Conservation (phyloP, 2,113 vertebrate species). For the Muntiacus reevesi region DNA sequence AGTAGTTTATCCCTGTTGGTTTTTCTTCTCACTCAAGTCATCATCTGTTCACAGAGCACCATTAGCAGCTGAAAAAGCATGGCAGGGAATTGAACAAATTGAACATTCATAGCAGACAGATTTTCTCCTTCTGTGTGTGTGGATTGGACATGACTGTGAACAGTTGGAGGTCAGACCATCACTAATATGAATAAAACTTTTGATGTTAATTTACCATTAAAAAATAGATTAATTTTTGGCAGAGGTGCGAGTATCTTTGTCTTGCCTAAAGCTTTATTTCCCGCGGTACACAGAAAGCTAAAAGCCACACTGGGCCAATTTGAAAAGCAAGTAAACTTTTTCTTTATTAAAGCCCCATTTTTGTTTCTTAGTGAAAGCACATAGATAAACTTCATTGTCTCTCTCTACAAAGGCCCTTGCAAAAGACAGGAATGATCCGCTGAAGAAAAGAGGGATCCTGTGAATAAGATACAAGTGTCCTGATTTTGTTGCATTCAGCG, state of each 20-base stretch:
- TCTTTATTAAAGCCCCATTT: constrained; percentile 63
- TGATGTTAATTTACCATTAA: constrained; percentile 64
- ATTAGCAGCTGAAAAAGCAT: constrained; percentile 32
- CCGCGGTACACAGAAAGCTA: constrained; percentile 10
- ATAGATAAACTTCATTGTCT: not conserved
- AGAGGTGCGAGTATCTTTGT: constrained; percentile 52
- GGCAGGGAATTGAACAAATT: constrained; percentile 67
- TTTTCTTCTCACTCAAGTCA: constrained; percentile 52
- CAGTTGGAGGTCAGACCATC: constrained; percentile 68
- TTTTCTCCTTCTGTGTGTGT: constrained; percentile 65
- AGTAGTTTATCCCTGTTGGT: constrained; percentile 40
- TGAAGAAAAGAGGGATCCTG: not conserved
- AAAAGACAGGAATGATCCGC: not conserved
- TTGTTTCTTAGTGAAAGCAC: constrained; percentile 51
- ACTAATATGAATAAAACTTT: constrained; percentile 67
- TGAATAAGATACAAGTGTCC: not conserved
- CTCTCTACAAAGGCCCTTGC: not conserved
- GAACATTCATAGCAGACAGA: constrained; percentile 67
- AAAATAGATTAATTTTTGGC: constrained; percentile 71
- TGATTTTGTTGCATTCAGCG: not conserved
- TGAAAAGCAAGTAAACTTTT: constrained; percentile 42
- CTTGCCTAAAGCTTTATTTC: constrained; percentile 69
- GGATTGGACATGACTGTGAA: constrained; percentile 58
- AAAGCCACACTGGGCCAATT: constrained; percentile 45
- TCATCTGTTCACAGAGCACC: constrained; percentile 58